phyloP scores from a whole-genome alignment of 2,888 invertebrate genomes.

The Dasysyrphus albostriatus region DNA sequence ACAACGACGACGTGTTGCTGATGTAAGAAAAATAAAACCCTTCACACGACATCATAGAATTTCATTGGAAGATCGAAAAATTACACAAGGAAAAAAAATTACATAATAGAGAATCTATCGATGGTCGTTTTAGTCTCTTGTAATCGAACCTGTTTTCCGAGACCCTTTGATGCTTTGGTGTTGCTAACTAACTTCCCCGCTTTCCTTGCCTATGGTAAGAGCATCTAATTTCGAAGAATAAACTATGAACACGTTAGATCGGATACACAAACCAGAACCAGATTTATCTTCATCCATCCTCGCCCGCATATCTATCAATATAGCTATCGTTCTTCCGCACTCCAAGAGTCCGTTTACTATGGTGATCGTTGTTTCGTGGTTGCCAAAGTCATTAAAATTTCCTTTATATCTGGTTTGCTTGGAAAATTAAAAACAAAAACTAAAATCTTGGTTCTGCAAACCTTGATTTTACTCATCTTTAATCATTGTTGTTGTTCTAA shows the following conservation, averaged over 20 bases:
- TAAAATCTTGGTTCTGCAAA: too few species aligned
- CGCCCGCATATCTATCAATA: constrained; percentile 46
- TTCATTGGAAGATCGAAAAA: constrained; percentile 2
- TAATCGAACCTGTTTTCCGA: constrained; percentile 35
- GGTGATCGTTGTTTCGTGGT: constrained; percentile 31
- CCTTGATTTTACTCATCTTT: too few species aligned
- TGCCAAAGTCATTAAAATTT: not conserved
- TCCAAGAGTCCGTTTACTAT: constrained; percentile 47
- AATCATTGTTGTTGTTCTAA: too few species aligned
- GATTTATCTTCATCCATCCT: constrained; percentile 68
- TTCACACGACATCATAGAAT: constrained; percentile 11
- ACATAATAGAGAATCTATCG: constrained; percentile 13
- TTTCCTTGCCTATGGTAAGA: not conserved
- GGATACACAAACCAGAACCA: constrained; percentile 71
- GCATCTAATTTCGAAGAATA: constrained; percentile 24
- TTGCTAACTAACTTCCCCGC: constrained; percentile 1
- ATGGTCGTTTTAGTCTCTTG: not conserved
- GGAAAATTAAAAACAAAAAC: too few species aligned
- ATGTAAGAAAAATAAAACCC: constrained; percentile 7
- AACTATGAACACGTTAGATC: constrained; percentile 49
- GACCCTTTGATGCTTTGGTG: not conserved
- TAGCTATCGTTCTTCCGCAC: constrained; percentile 61
- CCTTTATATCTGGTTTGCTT: not conserved
- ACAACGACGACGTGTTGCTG: constrained; percentile 12
- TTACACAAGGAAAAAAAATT: not conserved